Evolutionary conservation across 2,797 vertebrate genomes (phyloP), one percentile per base, ranked within the genome.

Genomic region (Botia almorhae): DNA sequence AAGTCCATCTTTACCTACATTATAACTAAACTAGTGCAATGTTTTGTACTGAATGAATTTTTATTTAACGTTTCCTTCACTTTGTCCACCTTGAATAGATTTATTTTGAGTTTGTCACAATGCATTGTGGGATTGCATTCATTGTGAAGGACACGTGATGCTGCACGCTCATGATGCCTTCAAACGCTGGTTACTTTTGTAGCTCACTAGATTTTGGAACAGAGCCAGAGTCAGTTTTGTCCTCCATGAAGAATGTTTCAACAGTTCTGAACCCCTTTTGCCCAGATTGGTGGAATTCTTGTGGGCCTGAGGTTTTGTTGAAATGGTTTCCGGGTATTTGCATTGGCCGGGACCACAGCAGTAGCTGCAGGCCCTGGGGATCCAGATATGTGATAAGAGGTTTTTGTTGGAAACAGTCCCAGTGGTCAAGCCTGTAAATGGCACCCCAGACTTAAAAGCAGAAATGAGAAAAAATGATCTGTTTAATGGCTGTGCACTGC

Each of bases 381-480:
- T 86, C 76, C 80, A 87, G 78, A 81, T 87, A 87, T 81, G 80
- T 81, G 87, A 87, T 84, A 14, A 2, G 68, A 72, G 80, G 84
- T 90, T 91, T 90, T 81, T 86, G 70, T 90, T 92, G 89, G 91
- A 91, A 55, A 23, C 61, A 1, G 79, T 91, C 90, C 91, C 86
- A 88, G 91, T 88, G 73, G 78, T 71, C 64, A 43, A 68, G 86
- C 78, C 79, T 82, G 61, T 69, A 67, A 80, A 50, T 48, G 29
- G 60, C 56, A 71, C 26, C 13, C 4, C 60, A 19, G 60, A 65
- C 48, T 72, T 86, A 11, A 53, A 26, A 21, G 48, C 17, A 84
- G 86, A 89, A 91, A 89, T 84, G 88, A 84, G 88, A 89, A 90
- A 91, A 90, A 74, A 83, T 14, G 55, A 13, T 43, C 21, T 43